Conservation (phyloP, 2,113 vertebrate genomes). For the Mus pahari region DNA sequence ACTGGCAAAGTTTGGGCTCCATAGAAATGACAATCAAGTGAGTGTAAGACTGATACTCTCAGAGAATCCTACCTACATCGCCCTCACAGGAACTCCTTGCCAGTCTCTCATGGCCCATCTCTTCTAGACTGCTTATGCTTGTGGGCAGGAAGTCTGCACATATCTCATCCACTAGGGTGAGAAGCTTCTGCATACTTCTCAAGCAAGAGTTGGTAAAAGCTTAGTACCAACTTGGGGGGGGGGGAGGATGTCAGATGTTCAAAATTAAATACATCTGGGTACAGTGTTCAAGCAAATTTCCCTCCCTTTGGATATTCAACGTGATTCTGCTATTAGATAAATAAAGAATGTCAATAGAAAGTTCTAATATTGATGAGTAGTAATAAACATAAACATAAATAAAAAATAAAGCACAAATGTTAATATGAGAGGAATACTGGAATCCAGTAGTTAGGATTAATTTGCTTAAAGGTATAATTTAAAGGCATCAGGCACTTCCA, state of each 20-base stretch:
- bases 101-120: not conserved
- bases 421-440: not conserved
- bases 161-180: not conserved
- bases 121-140: not conserved
- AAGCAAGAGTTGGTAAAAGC: not conserved
- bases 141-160: not conserved
- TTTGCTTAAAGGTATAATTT: not conserved
- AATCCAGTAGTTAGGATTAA: not conserved
- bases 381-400: not conserved
- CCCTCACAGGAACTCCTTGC: not conserved
- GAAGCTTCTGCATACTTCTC: not conserved
- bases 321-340: not conserved
- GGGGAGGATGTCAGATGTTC: not conserved
- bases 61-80: fast-evolving
- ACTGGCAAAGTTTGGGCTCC: not conserved
- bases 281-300: not conserved
- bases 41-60: not conserved
- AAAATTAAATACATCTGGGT: not conserved
- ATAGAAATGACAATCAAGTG: not conserved
- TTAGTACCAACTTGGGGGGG: not conserved
- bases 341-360: not conserved
- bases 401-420: not conserved
- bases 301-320: not conserved
- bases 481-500: fast-evolving
- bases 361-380: not conserved